A percentile compares a stretch with the other conserved stretches of the same genome.
phyloP scores from a whole-genome alignment of 2,888 invertebrate species.

The Rotaria macrura region DNA sequence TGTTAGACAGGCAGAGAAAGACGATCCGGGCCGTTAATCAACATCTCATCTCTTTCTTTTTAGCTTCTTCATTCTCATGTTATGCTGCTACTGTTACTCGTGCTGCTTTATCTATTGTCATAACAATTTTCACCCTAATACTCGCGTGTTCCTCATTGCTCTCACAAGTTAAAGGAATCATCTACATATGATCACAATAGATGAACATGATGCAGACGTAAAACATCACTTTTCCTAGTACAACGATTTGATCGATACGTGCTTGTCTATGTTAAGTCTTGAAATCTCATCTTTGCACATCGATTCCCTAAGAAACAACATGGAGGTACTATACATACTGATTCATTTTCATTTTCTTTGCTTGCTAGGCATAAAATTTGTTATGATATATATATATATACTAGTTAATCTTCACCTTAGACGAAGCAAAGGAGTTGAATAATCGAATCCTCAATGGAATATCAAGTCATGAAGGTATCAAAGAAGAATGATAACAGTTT shows the following conservation, averaged over 20 bases:
- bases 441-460: background rate
- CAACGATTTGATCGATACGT: background rate
- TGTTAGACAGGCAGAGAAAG: background rate
- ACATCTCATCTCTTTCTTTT: background rate
- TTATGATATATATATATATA: too few species aligned
- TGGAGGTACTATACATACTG: background rate
- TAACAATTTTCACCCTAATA: background rate
- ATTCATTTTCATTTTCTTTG: background rate
- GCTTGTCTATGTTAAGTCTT: background rate
- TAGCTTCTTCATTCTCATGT: background rate
- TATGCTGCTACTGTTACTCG: background rate
- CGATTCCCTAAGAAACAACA: background rate
- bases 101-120: background rate
- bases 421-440: background rate
- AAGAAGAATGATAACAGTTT: background rate
- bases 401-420: too few species aligned
- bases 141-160: background rate
- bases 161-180: background rate
- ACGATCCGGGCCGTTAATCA: background rate
- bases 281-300: background rate
- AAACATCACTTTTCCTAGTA: background rate
- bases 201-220: background rate
- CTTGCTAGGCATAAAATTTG: too few species aligned
- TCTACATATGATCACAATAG: background rate
- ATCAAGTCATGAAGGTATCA: background rate